A percentile compares a stretch with the other conserved stretches of the same genome.
These are phyloP conservation scores for Collichthys lucidus DNA, from an alignment of 2,113 vertebrate genomes.

Conservation along the genomic window DNA sequence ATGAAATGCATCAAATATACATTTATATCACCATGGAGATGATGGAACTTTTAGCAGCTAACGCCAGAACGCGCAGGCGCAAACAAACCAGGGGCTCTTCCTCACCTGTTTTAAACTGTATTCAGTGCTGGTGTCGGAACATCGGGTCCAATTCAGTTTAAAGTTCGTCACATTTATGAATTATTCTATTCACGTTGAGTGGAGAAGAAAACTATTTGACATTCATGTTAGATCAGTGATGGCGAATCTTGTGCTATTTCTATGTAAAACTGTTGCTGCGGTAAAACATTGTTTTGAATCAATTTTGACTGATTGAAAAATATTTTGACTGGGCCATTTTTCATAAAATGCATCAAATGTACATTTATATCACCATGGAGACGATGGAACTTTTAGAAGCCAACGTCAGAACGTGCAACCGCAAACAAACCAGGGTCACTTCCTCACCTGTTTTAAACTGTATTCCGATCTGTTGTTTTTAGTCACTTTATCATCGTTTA, in stretches of 20 bases:
- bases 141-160: too few relatives aligned
- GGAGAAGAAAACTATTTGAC: too few relatives aligned
- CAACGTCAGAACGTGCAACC: not conserved
- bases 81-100: not conserved
- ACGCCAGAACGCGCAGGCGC: not conserved
- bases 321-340: not conserved
- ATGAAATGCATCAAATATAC: not conserved
- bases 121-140: too few relatives aligned
- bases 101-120: too few relatives aligned
- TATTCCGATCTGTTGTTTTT: not conserved
- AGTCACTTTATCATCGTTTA: too few relatives aligned
- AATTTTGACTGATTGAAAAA: not conserved
- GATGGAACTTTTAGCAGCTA: not conserved
- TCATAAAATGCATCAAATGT: not conserved
- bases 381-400: not conserved
- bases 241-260: too few relatives aligned
- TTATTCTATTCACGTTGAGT: not conserved
- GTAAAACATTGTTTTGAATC: too few relatives aligned
- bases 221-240: too few relatives aligned
- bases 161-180: too few relatives aligned
- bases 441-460: not conserved
- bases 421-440: not conserved
- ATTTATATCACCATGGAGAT: not conserved
- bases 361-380: not conserved
- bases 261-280: too few relatives aligned